Conservation (phyloP, 2,888 invertebrate species). For the Capitulum mitella region DNA sequence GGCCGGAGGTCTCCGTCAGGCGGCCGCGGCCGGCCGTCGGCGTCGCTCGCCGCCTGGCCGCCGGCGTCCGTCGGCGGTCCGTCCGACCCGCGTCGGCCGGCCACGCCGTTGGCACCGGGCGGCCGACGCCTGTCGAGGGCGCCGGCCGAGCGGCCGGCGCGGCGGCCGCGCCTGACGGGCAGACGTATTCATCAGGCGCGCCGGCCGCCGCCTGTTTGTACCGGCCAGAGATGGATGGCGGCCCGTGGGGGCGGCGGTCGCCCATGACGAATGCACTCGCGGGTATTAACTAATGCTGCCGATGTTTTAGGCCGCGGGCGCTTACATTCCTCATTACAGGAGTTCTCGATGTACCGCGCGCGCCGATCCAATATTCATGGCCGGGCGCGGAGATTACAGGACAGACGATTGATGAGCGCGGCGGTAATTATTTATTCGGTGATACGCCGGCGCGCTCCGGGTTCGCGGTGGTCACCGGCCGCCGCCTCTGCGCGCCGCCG, state of each 20-base stretch:
- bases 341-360: not conserved
- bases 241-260: not conserved
- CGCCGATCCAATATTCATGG: conserved; percentile 12
- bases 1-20: too few relatives aligned
- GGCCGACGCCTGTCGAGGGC: not conserved
- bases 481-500: not conserved
- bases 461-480: too few relatives aligned
- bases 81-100: not conserved
- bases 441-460: not conserved
- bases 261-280: not conserved
- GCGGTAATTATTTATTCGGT: not conserved
- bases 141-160: too few relatives aligned
- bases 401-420: not conserved
- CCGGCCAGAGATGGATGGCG: not conserved
- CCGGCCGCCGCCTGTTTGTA: not conserved
- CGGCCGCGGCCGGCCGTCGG: too few relatives aligned
- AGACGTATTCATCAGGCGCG: not conserved
- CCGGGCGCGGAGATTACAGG: not conserved
- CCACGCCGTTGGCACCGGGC: not conserved
- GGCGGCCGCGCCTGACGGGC: too few relatives aligned
- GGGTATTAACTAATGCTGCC: conserved; percentile 13
- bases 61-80: not conserved
- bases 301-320: not conserved
- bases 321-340: conserved; percentile 13
- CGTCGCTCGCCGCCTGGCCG: too few relatives aligned